These are phyloP conservation scores for Boulengeromyrus knoepffleri DNA, from an alignment of 2,113 vertebrate species.

Conservation along the genomic window DNA sequence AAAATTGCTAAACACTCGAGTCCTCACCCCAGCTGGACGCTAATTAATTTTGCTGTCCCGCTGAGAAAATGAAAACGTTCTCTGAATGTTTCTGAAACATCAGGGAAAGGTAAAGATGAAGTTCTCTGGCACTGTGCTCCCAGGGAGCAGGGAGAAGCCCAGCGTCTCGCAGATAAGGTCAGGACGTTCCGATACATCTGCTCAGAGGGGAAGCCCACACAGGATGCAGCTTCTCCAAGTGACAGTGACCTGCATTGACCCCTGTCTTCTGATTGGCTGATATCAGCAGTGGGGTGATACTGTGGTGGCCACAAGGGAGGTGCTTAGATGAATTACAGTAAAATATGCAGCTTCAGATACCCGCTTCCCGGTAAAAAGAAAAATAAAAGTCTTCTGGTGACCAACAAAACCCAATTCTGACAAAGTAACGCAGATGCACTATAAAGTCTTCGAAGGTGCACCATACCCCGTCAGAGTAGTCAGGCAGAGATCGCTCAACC, in stretches of 20 bases:
- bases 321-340: background rate
- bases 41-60: slow-evolving; percentile 1
- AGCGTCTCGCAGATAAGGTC: background rate
- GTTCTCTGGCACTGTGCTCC: background rate
- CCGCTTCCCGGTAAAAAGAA: background rate
- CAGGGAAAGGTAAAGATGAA: background rate
- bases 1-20: background rate
- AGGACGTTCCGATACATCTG: background rate
- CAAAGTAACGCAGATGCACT: background rate
- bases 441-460: background rate
- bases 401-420: background rate
- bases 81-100: background rate
- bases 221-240: background rate
- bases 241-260: background rate
- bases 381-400: background rate
- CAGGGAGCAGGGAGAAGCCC: background rate
- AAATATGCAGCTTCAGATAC: background rate
- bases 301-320: background rate
- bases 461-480: background rate
- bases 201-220: background rate
- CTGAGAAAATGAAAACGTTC: background rate
- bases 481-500: background rate
- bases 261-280: background rate
- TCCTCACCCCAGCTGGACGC: background rate
- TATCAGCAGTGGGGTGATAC: background rate